These are phyloP conservation scores for Cranoglanis bouderius DNA, from an alignment of 2,113 vertebrate species.

Conservation along the genomic window DNA sequence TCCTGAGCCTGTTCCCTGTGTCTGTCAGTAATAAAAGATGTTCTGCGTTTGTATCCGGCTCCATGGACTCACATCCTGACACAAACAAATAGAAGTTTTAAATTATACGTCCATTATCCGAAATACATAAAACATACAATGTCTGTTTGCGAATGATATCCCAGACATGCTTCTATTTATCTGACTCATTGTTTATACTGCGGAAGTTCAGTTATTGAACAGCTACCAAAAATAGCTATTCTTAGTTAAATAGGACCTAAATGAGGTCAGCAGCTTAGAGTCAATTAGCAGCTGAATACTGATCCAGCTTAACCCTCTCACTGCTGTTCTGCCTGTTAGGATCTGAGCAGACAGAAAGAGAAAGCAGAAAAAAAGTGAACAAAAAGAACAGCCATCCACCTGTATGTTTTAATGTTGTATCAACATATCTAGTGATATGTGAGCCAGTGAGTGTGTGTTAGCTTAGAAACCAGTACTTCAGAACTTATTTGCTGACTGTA, in stretches of 20 bases:
- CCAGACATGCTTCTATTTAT: not conserved
- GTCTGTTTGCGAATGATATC: not conserved
- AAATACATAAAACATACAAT: not conserved
- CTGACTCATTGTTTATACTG: not conserved
- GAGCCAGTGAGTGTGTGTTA: conserved; percentile 20
- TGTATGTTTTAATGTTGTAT: not conserved
- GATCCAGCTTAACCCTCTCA: not conserved
- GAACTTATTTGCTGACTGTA: conserved; percentile 28
- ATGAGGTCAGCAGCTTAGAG: not conserved
- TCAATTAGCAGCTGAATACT: conserved; percentile 5
- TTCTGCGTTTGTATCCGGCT: no score
- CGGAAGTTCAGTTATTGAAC: not conserved
- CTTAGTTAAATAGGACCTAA: not conserved
- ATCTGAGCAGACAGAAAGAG: conserved; percentile 2
- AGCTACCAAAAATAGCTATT: not conserved
- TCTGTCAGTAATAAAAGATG: no score
- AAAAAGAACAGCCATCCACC: not conserved
- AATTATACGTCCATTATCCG: not conserved
- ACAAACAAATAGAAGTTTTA: not conserved
- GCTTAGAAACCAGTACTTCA: conserved; percentile 37
- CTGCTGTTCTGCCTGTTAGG: not conserved
- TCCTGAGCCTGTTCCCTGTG: no score
- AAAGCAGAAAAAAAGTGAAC: not conserved
- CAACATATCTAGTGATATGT: conserved; percentile 16
- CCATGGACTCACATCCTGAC: no score